Evolutionary conservation across 2,113 vertebrate species (phyloP), one percentile per base, ranked within the genome.

Genomic region (Ivindomyrus marchei): DNA sequence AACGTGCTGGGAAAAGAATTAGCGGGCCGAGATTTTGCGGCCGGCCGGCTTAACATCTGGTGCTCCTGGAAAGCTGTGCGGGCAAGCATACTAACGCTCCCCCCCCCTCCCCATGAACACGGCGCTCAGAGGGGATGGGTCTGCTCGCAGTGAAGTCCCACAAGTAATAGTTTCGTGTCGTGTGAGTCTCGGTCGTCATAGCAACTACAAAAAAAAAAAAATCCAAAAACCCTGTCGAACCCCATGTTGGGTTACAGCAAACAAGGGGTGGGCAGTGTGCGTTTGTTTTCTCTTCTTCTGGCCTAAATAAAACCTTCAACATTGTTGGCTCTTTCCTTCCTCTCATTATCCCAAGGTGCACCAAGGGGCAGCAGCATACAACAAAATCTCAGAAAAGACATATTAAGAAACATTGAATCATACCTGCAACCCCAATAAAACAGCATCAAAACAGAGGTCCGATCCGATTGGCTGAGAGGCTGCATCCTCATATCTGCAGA

Each of bases 141-240:
- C 39, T 15, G 56, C 53, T 88, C 2, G 5, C 87, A 47, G 85
- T 27, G 8, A 87, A 50, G 47, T 88, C 53, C 21, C 70, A 56
- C 45, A 27, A 88, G 42, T 46, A 74, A 47, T 24, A 88, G 39
- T 42, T 88, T 53, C 13, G 19, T 70, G n/a, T 70, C 58, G 15
- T 36, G 39, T 17, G 88, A 88, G 58, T 70, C 88, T 19, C 49
- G 21, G 45, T 88, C 27, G 42, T 31, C 62, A 88, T 88, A 42
- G 88, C 45, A 88, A 88, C 88, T 27, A 24, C 8, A 21, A 56
- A 52, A 87, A 36, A 50, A 87, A 58, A 88, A 66, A 62, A 62
- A 13, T 27, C 62, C 24, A 49, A 36, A 88, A 45, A 42, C 88
- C 17, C 4, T 47, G 1, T 42, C 31, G 46, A 50, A 74, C 56